These are phyloP conservation scores for Drosophila triauraria DNA, from an alignment of 1,140 invertebrate genomes.

Conservation along the genomic window DNA sequence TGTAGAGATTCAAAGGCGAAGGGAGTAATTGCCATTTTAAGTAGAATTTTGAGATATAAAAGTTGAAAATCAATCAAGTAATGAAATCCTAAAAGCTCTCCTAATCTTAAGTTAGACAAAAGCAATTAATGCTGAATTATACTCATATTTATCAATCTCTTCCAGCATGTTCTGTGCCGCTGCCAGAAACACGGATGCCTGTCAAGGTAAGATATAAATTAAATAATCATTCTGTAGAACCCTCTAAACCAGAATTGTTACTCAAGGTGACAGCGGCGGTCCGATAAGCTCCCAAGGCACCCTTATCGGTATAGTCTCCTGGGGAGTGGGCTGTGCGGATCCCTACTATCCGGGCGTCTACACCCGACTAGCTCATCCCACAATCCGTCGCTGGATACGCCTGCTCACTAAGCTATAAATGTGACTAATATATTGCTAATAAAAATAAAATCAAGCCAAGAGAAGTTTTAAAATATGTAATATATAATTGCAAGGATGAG, in stretches of 20 bases:
- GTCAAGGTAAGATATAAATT: constrained; percentile 67
- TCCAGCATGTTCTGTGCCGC: constrained; percentile 86
- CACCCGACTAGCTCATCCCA: constrained; percentile 86
- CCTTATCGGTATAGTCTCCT: constrained; percentile 88
- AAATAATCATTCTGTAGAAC: not conserved
- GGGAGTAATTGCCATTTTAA: too few species aligned
- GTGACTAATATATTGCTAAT: constrained; percentile 14
- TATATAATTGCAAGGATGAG: not conserved
- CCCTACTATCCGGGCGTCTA: constrained; percentile 88
- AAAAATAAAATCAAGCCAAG: not conserved
- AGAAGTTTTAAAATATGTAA: not conserved
- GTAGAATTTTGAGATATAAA: too few species aligned
- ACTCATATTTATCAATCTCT: not conserved
- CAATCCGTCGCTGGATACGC: constrained; percentile 75
- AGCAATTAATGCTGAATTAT: too few species aligned
- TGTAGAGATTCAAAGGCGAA: not conserved
- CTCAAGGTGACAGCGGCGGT: constrained; percentile 86
- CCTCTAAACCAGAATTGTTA: not conserved
- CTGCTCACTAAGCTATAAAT: constrained; percentile 68
- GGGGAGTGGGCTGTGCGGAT: constrained; percentile 88
- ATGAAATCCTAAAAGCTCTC: too few species aligned
- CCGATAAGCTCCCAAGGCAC: constrained; percentile 83
- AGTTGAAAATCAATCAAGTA: too few species aligned
- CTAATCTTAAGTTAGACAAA: too few species aligned
- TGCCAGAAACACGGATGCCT: constrained; percentile 80